Base-by-base conservation (phyloP, 2,113 vertebrate species). In the Engraulis encrasicolus region DNA sequence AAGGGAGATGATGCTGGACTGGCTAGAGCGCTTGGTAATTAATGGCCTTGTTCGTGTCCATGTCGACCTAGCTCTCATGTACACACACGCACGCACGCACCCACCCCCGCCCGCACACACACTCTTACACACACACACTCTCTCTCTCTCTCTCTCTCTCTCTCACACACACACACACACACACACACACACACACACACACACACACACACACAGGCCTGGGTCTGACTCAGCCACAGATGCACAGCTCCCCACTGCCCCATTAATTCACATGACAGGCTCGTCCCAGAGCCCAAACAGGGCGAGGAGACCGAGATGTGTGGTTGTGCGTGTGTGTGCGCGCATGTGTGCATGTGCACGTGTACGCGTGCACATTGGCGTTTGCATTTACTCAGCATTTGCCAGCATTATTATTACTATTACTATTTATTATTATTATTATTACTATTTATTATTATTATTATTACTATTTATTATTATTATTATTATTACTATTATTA, bases 21-120 rank as follows among this genome's bases (percentile, higher is more conserved):
- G 23, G 58, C 6, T 27, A n/a, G 27, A 11, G 58, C 23, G 9
- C 14, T 11, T 31, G 58, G 23, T 66, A 66, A 66, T 66, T 66
- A 23, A 66, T 66, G 27, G 58, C 58, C 9, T n/a, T 66, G 1
- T 23, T 23, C n/a, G 23, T 31, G 58, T n/a, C n/a, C n/a, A n/a
- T n/a, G n/a, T n/a, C 40, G 40, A 45, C 40, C 40, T 86, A 81
- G 80, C 78, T 23, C 66, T 40, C 82, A 85, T 84, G 86, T 81
- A 82, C 58, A 87, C 85, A 81, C 77, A 81, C 86, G 38, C 45
- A 20, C 82, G 80, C 78, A 88, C 78, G 45, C 54, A 49, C 78
- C 50, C 81, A 45, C 66, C 82, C 80, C 81, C 31, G 34, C 83
- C 83, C 85, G 85, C 83, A 86, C 82, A 52, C 82, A 85, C 84